Conservation (phyloP, 2,113 vertebrate species). For the Triplophysa tibetana region DNA sequence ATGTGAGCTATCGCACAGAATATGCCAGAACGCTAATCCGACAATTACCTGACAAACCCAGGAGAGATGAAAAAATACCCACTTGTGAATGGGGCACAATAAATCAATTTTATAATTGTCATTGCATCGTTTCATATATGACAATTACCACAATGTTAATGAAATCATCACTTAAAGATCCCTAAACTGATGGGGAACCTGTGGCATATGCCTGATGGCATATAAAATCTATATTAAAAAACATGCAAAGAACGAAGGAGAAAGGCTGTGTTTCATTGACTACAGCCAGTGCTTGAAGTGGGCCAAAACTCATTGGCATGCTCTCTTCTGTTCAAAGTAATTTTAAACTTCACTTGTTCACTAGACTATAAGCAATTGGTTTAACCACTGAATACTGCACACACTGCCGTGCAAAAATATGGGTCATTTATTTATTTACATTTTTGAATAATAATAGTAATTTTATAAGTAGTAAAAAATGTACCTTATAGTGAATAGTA, state of each 20-base stretch:
- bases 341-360: no score
- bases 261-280: no score
- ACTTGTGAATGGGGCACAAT: slow-evolving; percentile 21
- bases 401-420: no score
- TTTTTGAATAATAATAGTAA: no score
- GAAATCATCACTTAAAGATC: slow-evolving; percentile 48
- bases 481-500: no score
- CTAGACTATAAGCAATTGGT: no score
- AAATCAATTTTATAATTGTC: slow-evolving; percentile 50
- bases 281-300: no score
- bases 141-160: slow-evolving; percentile 47
- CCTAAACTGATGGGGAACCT: neutral
- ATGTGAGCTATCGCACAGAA: slow-evolving; percentile 24
- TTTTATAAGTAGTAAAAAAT: no score
- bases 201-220: slow-evolving; percentile 11
- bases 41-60: slow-evolving; percentile 36
- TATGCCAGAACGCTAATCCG: slow-evolving; percentile 16
- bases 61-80: slow-evolving; percentile 21
- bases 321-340: no score
- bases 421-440: no score
- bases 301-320: no score
- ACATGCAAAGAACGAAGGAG: neutral
- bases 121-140: slow-evolving; percentile 46
- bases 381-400: no score
- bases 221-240: neutral